phyloP scores from a whole-genome alignment of 2,888 invertebrate genomes.

The Lottia gigantea region DNA sequence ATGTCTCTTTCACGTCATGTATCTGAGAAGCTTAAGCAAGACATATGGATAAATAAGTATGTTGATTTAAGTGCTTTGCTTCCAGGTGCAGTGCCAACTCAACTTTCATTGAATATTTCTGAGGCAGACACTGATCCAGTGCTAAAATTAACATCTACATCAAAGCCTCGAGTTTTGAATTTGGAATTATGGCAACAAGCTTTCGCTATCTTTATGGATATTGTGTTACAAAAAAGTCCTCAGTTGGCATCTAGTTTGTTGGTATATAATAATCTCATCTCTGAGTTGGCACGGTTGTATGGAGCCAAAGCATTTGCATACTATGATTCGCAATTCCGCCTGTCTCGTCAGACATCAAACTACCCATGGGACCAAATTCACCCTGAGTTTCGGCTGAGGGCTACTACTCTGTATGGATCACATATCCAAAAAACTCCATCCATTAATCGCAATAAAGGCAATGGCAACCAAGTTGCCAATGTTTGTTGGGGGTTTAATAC shows the following conservation, averaged over 20 bases:
- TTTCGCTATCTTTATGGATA: not conserved
- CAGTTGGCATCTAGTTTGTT: not conserved
- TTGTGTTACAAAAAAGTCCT: not conserved
- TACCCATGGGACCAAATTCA: not conserved
- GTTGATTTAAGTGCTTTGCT: not conserved
- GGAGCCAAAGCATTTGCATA: not conserved
- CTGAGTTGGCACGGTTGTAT: not conserved
- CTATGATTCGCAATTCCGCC: not conserved
- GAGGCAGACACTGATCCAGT: not conserved
- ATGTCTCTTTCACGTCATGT: too few species aligned
- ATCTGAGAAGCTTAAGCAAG: too few species aligned
- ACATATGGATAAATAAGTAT: too few species aligned
- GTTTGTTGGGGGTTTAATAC: too few species aligned
- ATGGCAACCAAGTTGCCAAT: too few species aligned
- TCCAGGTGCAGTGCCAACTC: not conserved
- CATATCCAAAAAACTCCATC: too few species aligned
- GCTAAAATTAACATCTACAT: not conserved
- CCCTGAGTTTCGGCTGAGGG: not conserved
- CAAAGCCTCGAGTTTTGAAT: not conserved
- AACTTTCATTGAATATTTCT: not conserved
- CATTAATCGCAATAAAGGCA: too few species aligned
- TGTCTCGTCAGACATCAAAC: not conserved
- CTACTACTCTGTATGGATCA: not conserved
- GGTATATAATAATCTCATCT: not conserved
- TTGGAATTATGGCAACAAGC: not conserved